phyloP scores from a whole-genome alignment of 2,888 invertebrate genomes.

The Drymonia ruficornis region DNA sequence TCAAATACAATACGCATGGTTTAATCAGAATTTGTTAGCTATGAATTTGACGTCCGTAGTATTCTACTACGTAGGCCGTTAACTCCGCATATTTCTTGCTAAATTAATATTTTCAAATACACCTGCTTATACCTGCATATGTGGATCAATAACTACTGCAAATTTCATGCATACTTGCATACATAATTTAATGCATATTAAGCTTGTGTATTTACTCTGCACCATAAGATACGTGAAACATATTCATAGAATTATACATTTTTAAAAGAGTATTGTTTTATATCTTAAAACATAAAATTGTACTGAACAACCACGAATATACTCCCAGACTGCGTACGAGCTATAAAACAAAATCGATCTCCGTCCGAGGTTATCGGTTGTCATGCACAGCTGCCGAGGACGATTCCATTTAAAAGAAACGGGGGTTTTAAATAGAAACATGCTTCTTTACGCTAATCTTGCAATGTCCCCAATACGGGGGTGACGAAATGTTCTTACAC shows the following conservation, averaged over 20 bases:
- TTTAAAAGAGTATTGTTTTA: too few species aligned
- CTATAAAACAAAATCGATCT: constrained; percentile 33
- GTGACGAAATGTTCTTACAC: constrained; percentile 56
- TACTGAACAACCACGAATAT: constrained; percentile 17
- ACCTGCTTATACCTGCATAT: too few species aligned
- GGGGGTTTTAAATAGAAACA: constrained; percentile 72
- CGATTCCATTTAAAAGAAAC: constrained; percentile 43
- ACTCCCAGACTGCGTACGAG: constrained; percentile 15
- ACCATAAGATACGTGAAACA: background rate
- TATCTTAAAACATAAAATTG: constrained; percentile 12
- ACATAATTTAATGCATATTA: too few species aligned
- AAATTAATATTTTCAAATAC: too few species aligned
- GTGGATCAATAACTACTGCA: too few species aligned
- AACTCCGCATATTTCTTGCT: too few species aligned
- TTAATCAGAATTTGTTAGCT: too few species aligned
- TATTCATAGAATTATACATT: background rate
- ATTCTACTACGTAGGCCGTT: too few species aligned
- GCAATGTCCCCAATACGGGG: constrained; percentile 54
- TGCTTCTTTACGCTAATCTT: constrained; percentile 66
- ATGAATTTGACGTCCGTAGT: too few species aligned
- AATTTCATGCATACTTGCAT: too few species aligned
- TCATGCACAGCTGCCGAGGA: constrained; percentile 59
- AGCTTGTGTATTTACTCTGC: background rate
- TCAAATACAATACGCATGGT: background rate
- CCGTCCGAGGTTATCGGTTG: constrained; percentile 52